Evolutionary conservation across 37 sponge, comb jelly and placozoan species (phyloP), one percentile per base, ranked within the genome.

Genomic region (Halichondria panicea): DNA sequence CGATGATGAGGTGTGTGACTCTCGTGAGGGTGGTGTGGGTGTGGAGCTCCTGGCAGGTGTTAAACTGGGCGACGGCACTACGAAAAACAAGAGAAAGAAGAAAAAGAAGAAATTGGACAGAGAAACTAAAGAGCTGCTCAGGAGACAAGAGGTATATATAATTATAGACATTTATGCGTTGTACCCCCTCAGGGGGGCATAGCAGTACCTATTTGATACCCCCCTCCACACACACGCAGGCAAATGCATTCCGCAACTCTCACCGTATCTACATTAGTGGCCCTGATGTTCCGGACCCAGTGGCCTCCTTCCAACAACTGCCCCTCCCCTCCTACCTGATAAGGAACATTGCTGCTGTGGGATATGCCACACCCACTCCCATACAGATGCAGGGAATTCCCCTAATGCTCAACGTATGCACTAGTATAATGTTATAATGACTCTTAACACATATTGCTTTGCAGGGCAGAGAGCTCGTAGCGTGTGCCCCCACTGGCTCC

Each of bases 321-420:
- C n/a, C 8, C 28, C 40, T 91, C 24, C 88, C 81, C 18, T 58
- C 68, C 22, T 91, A 87, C 64, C 40, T 94, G 19, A n/a, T 79
- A 65, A 44, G 39, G 34, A 94, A 87, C 43, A 50, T 94, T 24
- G 45, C 50, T 0, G 34, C 60, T 15, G 56, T 80, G 78, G 91
- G 91, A 18, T 93, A 90, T 66, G 27, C 4, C 1, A 66, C 59
- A 30, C 97, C 97, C 24, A 93, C 97, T 43, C 97, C 97, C 37
- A 82, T 96, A 44, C 97, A 96, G 72, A 96, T 96, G 97, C 97
- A 96, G 64, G 86, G 88, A 13, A 87, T 90, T 4, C 97, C 93
- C 7, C 77, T 96, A 4, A 84, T 96, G 84, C 66, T 96, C 65
- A 72, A 81, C 18, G 95, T 94, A 36, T 41, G 84, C 62, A 60